Evolutionary conservation across 2,797 vertebrate genomes (phyloP).

Genomic region (Lithobates pipiens): DNA sequence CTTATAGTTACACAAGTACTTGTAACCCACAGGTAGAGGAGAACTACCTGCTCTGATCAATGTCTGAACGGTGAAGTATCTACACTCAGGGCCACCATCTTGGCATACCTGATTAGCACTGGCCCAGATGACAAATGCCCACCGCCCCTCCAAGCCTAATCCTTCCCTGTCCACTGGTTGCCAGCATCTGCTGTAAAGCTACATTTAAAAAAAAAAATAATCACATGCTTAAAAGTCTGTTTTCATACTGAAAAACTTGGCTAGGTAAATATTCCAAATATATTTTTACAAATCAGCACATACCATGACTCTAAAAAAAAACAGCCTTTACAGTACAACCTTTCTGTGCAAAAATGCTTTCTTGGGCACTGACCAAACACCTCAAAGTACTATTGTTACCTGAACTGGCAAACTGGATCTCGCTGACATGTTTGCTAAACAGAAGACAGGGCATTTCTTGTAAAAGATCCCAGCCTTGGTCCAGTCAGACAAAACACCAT

Average conservation of each 20-base stretch:
- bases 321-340: constrained; percentile 28
- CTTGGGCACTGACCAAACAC: constrained; percentile 40
- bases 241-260: constrained; percentile 31
- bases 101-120: too few species aligned
- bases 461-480: constrained; percentile 48
- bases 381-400: constrained; percentile 57
- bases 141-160: too few species aligned
- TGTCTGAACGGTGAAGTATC: too few species aligned
- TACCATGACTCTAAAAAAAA: constrained; percentile 31
- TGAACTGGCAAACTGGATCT: constrained; percentile 41
- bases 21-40: too few species aligned
- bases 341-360: constrained; percentile 48
- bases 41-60: too few species aligned
- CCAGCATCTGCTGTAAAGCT: not conserved
- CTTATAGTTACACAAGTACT: not conserved
- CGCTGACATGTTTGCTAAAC: constrained; percentile 50
- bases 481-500: constrained; percentile 56
- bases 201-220: constrained; percentile 9
- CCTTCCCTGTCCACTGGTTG: not conserved
- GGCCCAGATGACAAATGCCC: too few species aligned
- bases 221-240: constrained; percentile 10
- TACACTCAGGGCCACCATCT: too few species aligned
- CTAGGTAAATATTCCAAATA: constrained; percentile 47
- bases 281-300: constrained; percentile 24
- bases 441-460: constrained; percentile 54